Conservation (phyloP, 2,797 vertebrate species). For the Epinephelus awoara region DNA sequence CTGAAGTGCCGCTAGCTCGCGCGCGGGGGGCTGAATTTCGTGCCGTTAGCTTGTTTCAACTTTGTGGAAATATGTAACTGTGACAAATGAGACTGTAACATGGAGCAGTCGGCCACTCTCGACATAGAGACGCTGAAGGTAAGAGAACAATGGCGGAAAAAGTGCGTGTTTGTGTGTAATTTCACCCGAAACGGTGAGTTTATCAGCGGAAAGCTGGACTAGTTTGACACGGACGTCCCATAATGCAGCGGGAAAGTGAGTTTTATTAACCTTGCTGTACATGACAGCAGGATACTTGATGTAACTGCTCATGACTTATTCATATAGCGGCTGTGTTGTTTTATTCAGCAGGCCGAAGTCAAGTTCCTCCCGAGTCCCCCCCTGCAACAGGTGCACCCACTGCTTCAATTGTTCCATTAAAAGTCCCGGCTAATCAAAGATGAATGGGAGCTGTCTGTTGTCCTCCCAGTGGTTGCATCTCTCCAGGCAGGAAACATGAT, state of each 20-base stretch:
- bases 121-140: slow-evolving; percentile 92
- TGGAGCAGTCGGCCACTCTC: slow-evolving; percentile 88
- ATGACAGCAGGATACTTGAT: not conserved
- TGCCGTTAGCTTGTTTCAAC: slow-evolving; percentile 41
- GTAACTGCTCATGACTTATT: not conserved
- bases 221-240: not conserved
- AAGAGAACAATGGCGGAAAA: slow-evolving; percentile 53
- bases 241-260: slow-evolving; percentile 1
- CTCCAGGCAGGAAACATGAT: slow-evolving; percentile 25
- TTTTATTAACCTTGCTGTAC: not conserved
- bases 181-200: not conserved
- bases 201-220: rapidly evolving
- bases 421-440: slow-evolving; percentile 33
- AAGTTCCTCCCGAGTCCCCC: not conserved
- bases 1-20: not conserved
- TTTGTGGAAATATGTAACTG: slow-evolving; percentile 76
- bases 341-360: slow-evolving; percentile 25
- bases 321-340: not conserved
- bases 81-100: slow-evolving; percentile 68
- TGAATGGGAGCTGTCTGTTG: slow-evolving; percentile 29
- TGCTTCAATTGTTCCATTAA: slow-evolving; percentile 12
- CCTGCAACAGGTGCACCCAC: slow-evolving; percentile 70
- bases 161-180: not conserved
- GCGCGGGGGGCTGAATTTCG: not conserved
- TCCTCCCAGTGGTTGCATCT: slow-evolving; percentile 21